Evolutionary conservation across 1,140 invertebrate species (phyloP).

Genomic region (Zaprionus tsacasi): DNA sequence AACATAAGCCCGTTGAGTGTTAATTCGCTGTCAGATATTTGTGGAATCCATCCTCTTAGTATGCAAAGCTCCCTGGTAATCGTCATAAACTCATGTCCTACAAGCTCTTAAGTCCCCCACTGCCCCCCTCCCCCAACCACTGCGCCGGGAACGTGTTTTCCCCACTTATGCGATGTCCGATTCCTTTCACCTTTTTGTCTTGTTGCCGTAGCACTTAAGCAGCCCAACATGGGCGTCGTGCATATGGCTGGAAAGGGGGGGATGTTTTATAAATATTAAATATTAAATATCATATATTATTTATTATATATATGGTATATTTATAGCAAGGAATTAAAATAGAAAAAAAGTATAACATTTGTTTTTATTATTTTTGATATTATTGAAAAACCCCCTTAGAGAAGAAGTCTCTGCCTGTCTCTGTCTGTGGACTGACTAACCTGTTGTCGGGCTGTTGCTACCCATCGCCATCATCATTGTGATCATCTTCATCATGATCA

Average conservation of each 20-base stretch:
- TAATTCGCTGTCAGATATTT: slow-evolving; percentile 1
- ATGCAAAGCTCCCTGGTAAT: slow-evolving; percentile 3
- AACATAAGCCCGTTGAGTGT: not conserved
- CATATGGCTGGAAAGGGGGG: no score
- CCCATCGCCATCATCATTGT: slow-evolving; percentile 21
- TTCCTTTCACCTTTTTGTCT: slow-evolving; percentile 32
- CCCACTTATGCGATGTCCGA: not conserved
- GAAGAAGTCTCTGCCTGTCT: not conserved
- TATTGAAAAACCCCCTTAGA: not conserved
- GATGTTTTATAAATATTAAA: no score
- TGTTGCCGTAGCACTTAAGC: slow-evolving; percentile 6
- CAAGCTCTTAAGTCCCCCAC: not conserved
- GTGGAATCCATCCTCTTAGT: not conserved
- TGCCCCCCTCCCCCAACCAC: not conserved
- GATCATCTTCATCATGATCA: slow-evolving; percentile 23
- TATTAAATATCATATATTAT: no score
- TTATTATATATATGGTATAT: no score
- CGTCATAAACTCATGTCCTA: slow-evolving; percentile 10
- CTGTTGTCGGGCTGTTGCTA: slow-evolving; percentile 25
- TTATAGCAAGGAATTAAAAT: no score
- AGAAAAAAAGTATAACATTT: no score
- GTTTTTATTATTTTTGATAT: no score
- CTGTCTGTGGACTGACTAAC: slow-evolving; percentile 1
- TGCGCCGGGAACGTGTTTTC: slow-evolving; percentile 28
- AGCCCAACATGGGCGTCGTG: not conserved